Evolutionary conservation across 2,113 vertebrate species (phyloP), one percentile per base, ranked within the genome.

Genomic region (Fukomys damarensis): DNA sequence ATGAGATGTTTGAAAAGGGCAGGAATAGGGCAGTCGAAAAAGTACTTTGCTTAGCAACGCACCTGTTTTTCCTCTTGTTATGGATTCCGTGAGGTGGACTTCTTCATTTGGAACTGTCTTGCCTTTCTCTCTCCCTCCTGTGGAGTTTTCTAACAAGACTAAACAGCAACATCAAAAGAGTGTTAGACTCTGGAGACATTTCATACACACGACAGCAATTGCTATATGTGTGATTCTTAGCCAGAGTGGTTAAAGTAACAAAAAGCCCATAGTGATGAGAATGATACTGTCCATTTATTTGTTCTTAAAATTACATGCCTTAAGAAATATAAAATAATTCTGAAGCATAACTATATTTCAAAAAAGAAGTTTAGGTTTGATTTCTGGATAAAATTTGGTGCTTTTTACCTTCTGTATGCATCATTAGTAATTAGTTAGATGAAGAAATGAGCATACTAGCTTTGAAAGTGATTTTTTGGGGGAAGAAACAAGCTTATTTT

Each of bases 1-100:
- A 93, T 93, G 94, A 96, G 46, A 86, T 82, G 46, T 82, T 92
- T 94, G 96, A 54, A 96, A 94, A 97, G 95, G 93, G 86, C 68
- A 84, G 22, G 43, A 61, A 86, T 49, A 77, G 86, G 86, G 58
- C 86, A 86, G 86, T 41, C 59, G 88, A 11, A 83, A 96, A 88
- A 95, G 72, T 20, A 85, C n/a, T 92, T 89, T 89, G 83, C 76
- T 89, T 89, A 97, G 81, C 93, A 96, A 56, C 88, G 46, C 88
- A 94, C 63, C 63, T 96, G 46, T 1, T 96, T 96, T 97, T 91
- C 77, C 32, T 97, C 80, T 95, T 89, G 49, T 82, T 82, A 80
- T 81, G 52, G 95, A 90, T 81, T 97, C 66, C 13, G 2, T 72
- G 66, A 97, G 54, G 77, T 43, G 68, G 79, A 89, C 56, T 32